Evolutionary conservation across 2,888 invertebrate species (phyloP).

Genomic region (Xylota segnis): DNA sequence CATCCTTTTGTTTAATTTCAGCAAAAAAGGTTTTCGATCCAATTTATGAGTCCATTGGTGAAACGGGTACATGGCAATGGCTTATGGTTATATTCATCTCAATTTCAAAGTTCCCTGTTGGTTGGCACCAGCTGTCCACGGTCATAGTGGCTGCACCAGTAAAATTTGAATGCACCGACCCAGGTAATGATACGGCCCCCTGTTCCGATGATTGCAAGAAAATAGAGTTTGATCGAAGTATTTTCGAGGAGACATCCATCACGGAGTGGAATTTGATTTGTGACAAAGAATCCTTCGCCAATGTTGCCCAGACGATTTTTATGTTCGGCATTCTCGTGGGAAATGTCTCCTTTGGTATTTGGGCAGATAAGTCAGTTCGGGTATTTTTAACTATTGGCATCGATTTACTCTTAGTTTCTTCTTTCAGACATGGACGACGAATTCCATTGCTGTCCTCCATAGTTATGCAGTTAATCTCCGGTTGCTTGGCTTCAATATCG

Average conservation of each 20-base stretch:
- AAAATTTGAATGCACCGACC: conserved; percentile 85
- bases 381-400: no score
- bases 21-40: conserved; percentile 84
- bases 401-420: conserved; percentile 30
- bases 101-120: conserved; percentile 90
- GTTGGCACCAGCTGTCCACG: conserved; percentile 91
- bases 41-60: conserved; percentile 88
- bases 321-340: conserved; percentile 91
- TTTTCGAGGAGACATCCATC: conserved; percentile 89
- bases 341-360: conserved; percentile 89
- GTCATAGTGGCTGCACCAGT: conserved; percentile 89
- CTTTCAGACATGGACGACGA: conserved; percentile 89
- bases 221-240: conserved; percentile 87
- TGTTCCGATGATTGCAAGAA: conserved; percentile 86
- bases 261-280: conserved; percentile 92
- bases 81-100: conserved; percentile 88
- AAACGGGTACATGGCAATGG: conserved; percentile 90
- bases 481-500: conserved; percentile 89
- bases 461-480: conserved; percentile 88
- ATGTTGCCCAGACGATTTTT: conserved; percentile 90
- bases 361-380: conserved; percentile 88
- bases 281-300: conserved; percentile 87
- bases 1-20: conserved; percentile 9
- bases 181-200: conserved; percentile 79
- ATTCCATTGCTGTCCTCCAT: conserved; percentile 89